Percentiles rank a stretch among this genome's conserved stretches.
phyloP scores from a whole-genome alignment of 2,888 invertebrate species.

The Ctena decussata region DNA sequence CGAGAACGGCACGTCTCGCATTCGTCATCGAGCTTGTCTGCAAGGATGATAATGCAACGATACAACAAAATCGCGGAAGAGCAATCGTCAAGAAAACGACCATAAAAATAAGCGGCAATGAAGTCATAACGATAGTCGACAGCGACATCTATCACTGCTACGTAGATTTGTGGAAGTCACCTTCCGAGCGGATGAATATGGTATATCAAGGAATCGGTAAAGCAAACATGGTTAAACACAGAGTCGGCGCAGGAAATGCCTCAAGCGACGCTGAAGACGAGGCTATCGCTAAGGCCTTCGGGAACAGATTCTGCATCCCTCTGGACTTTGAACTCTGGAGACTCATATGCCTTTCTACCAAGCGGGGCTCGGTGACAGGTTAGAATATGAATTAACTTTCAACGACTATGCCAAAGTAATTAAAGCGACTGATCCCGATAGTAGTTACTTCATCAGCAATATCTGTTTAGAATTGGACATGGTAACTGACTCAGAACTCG shows the following conservation, averaged over 20 bases:
- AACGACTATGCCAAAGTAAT: constrained; percentile 48
- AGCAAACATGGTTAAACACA: constrained; percentile 47
- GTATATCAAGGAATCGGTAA: constrained; percentile 59
- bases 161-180: constrained; percentile 23
- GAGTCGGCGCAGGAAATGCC: constrained; percentile 41
- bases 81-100: constrained; percentile 60
- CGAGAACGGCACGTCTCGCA: constrained; percentile 48
- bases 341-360: constrained; percentile 59
- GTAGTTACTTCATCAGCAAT: constrained; percentile 51
- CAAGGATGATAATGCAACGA: constrained; percentile 46
- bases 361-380: constrained; percentile 51
- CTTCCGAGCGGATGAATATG: constrained; percentile 18
- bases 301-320: constrained; percentile 41
- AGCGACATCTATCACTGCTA: constrained; percentile 56
- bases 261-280: constrained; percentile 27
- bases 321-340: constrained; percentile 44
- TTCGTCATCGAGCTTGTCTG: constrained; percentile 47
- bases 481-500: constrained; percentile 40
- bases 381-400: constrained; percentile 53
- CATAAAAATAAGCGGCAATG: constrained; percentile 57
- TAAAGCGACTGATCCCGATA: constrained; percentile 31
- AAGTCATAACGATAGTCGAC: constrained; percentile 16
- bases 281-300: constrained; percentile 47
- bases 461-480: constrained; percentile 39
- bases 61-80: constrained; percentile 57